Conservation (phyloP, 2,113 vertebrate genomes). For the Chrysemys picta region DNA sequence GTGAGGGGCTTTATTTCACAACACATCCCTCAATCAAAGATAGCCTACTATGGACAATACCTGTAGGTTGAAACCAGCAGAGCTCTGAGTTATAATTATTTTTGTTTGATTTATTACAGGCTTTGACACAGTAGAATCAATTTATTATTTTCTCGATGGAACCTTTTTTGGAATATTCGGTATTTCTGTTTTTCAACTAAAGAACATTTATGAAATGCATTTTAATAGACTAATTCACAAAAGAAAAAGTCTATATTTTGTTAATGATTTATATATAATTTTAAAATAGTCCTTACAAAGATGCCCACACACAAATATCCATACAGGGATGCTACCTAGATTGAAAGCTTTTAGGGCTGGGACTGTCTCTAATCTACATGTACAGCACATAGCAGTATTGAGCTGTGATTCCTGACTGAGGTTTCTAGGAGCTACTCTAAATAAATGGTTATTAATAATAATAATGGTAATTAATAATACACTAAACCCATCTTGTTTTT, state of each 20-base stretch:
- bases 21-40: neutral
- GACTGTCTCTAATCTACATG: neutral
- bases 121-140: neutral
- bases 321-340: neutral
- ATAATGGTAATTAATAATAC: fast-evolving
- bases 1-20: constrained; percentile 72
- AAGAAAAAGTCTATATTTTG: neutral
- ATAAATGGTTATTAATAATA: neutral
- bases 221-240: fast-evolving
- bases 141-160: neutral
- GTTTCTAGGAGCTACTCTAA: neutral
- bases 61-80: neutral
- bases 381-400: neutral
- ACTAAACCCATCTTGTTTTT: neutral
- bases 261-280: fast-evolving
- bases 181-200: neutral
- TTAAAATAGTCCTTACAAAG: fast-evolving
- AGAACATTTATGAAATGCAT: fast-evolving
- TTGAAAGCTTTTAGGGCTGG: fast-evolving
- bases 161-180: fast-evolving
- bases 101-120: neutral
- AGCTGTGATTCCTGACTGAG: neutral
- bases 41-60: neutral
- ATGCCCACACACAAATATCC: neutral
- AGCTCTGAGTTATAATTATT: neutral